These are phyloP conservation scores for Fragum fragum DNA, from an alignment of 2,888 invertebrate genomes.

Conservation along the genomic window DNA sequence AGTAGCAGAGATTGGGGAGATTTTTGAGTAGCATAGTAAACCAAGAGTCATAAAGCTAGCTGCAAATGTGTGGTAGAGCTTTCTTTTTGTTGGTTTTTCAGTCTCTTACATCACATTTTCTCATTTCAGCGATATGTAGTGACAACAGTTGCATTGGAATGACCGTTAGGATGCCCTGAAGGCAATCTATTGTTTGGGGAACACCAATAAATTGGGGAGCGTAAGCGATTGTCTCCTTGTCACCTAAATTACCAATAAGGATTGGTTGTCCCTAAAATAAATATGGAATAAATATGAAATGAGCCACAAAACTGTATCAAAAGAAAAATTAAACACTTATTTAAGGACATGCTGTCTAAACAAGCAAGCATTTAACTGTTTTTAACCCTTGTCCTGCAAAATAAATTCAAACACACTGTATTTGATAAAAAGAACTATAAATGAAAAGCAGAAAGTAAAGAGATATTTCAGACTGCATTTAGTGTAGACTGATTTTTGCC, in stretches of 20 bases:
- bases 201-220: slow-evolving; percentile 94
- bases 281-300: not conserved
- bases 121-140: slow-evolving; percentile 98
- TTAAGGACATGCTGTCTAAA: no score
- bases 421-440: no score
- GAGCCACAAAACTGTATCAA: not conserved
- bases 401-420: no score
- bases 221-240: slow-evolving; percentile 93
- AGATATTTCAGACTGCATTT: no score
- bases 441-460: no score
- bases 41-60: not conserved
- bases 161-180: slow-evolving; percentile 97
- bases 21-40: not conserved
- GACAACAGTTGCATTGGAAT: slow-evolving; percentile 99
- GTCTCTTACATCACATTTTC: slow-evolving; percentile 94
- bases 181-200: slow-evolving; percentile 99
- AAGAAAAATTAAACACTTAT: not conserved
- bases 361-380: no score
- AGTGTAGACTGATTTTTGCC: no score
- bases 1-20: not conserved
- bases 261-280: slow-evolving; percentile 94
- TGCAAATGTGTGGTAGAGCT: not conserved
- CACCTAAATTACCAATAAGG: slow-evolving; percentile 97
- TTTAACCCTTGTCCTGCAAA: no score
- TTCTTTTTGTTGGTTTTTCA: not conserved